Evolutionary conservation across 2,113 vertebrate genomes (phyloP).

Genomic region (Pheucticus melanocephalus): DNA sequence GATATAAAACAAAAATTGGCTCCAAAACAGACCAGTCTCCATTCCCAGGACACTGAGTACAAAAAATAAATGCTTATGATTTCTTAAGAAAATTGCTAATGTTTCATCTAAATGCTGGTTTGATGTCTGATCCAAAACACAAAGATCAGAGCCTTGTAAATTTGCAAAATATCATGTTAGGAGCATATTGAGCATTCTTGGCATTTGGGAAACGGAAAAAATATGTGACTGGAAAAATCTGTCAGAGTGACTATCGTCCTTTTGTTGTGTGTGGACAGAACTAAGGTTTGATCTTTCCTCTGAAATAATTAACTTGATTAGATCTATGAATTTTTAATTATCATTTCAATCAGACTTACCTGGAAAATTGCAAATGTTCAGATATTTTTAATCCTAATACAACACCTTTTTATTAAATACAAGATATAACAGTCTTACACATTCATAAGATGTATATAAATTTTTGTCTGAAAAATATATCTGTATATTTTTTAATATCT

Average conservation of each 20-base stretch:
- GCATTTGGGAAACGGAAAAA: background rate
- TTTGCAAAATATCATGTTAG: background rate
- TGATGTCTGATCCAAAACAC: background rate
- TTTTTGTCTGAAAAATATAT: background rate
- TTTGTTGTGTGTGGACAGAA: background rate
- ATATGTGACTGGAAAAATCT: background rate
- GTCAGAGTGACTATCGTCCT: background rate
- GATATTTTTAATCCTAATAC: background rate
- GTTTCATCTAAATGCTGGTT: conserved; percentile 5
- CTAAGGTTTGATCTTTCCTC: background rate
- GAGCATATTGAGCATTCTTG: background rate
- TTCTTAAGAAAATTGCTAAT: background rate
- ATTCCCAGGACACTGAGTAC: background rate
- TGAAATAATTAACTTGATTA: background rate
- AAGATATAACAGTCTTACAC: background rate
- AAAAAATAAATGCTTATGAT: background rate
- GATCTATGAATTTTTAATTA: background rate
- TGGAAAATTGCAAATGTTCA: background rate
- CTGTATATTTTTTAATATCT: background rate
- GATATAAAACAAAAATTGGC: conserved; percentile 11
- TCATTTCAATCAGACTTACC: background rate
- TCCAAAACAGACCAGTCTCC: background rate
- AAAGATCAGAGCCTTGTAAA: conserved; percentile 18
- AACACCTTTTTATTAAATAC: background rate
- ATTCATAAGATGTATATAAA: background rate